A percentile compares a stretch with the other conserved stretches of the same genome.
phyloP scores from a whole-genome alignment of 2,797 vertebrate species.

The Platalea minor region DNA sequence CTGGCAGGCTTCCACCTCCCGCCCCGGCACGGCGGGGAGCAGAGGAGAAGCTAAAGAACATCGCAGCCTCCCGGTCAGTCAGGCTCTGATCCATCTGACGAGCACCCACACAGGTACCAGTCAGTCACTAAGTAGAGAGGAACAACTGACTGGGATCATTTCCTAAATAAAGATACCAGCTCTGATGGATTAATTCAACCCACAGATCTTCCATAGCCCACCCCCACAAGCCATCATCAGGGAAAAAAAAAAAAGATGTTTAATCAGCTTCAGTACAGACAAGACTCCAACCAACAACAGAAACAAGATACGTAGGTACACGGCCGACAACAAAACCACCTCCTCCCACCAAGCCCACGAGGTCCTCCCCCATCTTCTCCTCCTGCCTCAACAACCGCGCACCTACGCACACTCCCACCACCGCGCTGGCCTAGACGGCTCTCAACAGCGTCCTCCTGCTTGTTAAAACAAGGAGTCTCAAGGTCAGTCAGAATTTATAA shows the following conservation, averaged over 20 bases:
- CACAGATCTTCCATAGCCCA: neutral
- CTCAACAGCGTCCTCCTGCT: conserved; percentile 19
- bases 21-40: neutral
- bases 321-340: neutral
- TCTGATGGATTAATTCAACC: neutral
- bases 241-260: neutral
- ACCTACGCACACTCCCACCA: neutral
- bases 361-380: neutral
- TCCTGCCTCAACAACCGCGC: neutral
- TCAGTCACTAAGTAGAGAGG: neutral
- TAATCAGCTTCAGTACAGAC: neutral
- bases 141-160: neutral
- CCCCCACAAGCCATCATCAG: neutral
- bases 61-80: neutral
- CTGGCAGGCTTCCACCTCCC: neutral
- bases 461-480: conserved; percentile 51
- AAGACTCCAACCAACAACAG: neutral
- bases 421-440: neutral
- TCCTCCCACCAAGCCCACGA: neutral
- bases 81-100: neutral
- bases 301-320: neutral
- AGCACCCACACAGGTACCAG: neutral
- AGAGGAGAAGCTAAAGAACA: neutral
- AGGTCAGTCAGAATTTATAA: conserved; percentile 72
- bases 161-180: neutral